Evolutionary conservation across 2,113 vertebrate genomes (phyloP).

Genomic region (Pygoscelis antarcticus): DNA sequence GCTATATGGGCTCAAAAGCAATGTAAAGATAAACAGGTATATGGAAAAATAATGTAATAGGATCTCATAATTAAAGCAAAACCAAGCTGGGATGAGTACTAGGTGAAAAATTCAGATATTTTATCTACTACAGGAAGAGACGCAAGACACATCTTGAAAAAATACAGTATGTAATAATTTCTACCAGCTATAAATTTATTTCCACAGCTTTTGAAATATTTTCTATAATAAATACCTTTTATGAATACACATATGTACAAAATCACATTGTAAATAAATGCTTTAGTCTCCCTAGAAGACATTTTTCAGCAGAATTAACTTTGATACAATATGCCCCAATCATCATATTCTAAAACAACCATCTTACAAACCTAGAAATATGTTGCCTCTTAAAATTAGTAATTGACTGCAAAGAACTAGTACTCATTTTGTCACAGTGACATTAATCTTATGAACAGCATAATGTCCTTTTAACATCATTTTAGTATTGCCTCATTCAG

Average conservation of each 20-base stretch:
- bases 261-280: not conserved
- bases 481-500: slow-evolving; percentile 1
- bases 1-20: not conserved
- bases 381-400: not conserved
- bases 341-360: not conserved
- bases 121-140: not conserved
- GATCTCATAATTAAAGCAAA: not conserved
- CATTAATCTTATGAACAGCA: not conserved
- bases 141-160: not conserved
- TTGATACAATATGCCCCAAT: not conserved
- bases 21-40: not conserved
- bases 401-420: not conserved
- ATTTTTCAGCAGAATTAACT: not conserved
- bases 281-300: not conserved
- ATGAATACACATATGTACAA: not conserved
- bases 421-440: not conserved
- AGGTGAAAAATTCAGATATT: not conserved
- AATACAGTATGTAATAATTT: not conserved
- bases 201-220: not conserved
- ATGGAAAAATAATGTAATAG: not conserved
- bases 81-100: not conserved
- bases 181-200: not conserved
- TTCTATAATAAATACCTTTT: not conserved
- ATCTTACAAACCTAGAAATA: not conserved
- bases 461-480: not conserved